Evolutionary conservation across 30 jellyfish, hydroid and myxozoan species (phyloP), one percentile per base, ranked within the genome.

Genomic region (Rhopilema esculentum): DNA sequence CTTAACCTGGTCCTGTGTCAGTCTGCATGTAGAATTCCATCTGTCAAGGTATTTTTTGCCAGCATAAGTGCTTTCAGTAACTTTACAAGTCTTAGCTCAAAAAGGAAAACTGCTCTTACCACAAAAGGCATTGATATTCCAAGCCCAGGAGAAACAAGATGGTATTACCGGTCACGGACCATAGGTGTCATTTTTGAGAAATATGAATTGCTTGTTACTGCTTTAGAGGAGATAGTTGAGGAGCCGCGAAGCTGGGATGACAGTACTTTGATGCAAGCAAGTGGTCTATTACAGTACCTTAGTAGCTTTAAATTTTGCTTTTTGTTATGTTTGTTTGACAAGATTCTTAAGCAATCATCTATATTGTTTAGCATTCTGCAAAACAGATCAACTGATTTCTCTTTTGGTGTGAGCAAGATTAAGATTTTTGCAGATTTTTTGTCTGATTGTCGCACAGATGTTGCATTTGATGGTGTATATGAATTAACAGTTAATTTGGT

Each of bases 11-110:
- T 86, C 15, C 28, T 76, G 68, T 86, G 91, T 23, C 95, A 86
- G 77, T 86, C 90, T 27, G 90, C 89, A 27, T 75, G 84, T 6
- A 0, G 29, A 1, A 57, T 86, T 19, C 27, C 88, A 1, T 15
- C 25, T 27, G 93, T 52, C 16, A 85, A 85, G 52, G 93, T 85
- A 27, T 85, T 85, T 70, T 85, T 85, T 85, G 93, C 93, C 20
- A 85, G 72, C 61, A 88, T 71, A 28, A 50, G 89, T 74, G 88
- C 87, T 8, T 72, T 85, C 52, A 85, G 93, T 25, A 27, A 12
- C 28, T 85, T 85, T 63, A 50, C 93, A 25, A 72, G 84, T 26
- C 57, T 72, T 8, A 72, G 93, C 40, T 85, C 86, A 1, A 83
- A 69, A 29, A 83, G 87, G 29, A 83, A 68, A 24, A 79, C 26